Base-by-base conservation (phyloP, 1,140 invertebrate genomes). In the Drosophila bocki region DNA sequence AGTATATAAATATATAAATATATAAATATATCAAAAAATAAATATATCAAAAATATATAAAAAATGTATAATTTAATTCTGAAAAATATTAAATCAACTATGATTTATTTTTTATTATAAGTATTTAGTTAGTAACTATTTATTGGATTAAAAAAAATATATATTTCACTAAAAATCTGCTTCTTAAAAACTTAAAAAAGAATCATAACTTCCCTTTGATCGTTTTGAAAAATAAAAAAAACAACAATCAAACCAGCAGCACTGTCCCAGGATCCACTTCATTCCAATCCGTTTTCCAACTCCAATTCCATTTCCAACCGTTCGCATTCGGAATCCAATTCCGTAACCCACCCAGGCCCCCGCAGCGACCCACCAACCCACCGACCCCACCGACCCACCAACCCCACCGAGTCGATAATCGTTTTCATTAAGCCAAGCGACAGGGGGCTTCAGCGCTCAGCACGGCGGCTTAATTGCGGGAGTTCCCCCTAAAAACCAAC, bases 351-450 rank as follows among this genome's bases (percentile, higher is more conserved):
- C 33, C 19, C 7, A 32, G 35, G 4, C 26, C 44, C 17, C 19
- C 29, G 48, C 59, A 68, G 50, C 42, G 13, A 15, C 7, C 33
- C 2, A 37, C 11, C 19, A 11, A 19, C 9, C 44, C 5, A 45
- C 47, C 57, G 33, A 82, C n/a, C n/a, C n/a, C n/a, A n/a, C n/a
- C 42, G 13, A 15, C 7, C 33, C 2, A 37, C 11, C 19, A 11
- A 19, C 9, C 44, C 5, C n/a, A 45, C 47, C 57, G 33, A 82
- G 71, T 88, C 84, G 84, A 87, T 87, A 87, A 88, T 87, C 77
- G 84, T 84, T 87, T 87, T 84, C 80, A 87, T 87, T 87, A 87
- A 87, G 84, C 50, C 71, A 32, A 72, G 47, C 71, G 64, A 47
- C 84, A 70, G 71, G 79, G 59, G 68, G 70, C 74, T 37, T 35